Conservation (phyloP, 2,888 invertebrate species). For the Chrysodeixis includens region DNA sequence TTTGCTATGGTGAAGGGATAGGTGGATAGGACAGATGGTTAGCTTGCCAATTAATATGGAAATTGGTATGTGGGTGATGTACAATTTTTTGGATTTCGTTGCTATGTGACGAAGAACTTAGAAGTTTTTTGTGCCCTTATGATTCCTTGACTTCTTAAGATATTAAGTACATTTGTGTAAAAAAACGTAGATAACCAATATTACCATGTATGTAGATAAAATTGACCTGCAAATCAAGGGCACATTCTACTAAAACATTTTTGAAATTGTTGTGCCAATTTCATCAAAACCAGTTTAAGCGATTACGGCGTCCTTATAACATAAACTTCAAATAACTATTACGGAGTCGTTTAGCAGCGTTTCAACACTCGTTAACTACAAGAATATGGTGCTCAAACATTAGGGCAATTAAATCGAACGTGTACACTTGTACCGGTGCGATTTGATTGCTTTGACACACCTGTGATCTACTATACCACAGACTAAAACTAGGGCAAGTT, state of each 20-base stretch:
- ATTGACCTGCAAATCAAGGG: too few species aligned
- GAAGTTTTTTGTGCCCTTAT: too few species aligned
- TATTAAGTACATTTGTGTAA: too few species aligned
- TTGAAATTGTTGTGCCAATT: background rate
- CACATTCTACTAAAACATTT: background rate
- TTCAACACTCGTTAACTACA: background rate
- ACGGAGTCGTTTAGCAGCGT: background rate
- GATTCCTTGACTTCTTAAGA: too few species aligned
- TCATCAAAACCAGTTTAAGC: background rate
- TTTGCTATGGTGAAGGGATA: conserved; percentile 24
- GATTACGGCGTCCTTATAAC: background rate
- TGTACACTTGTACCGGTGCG: background rate
- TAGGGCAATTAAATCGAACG: background rate
- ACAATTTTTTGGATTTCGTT: too few species aligned
- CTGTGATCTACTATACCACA: background rate
- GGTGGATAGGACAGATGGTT: conserved; percentile 32
- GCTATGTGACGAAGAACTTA: too few species aligned
- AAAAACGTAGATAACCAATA: too few species aligned
- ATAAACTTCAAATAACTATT: background rate
- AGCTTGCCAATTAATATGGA: conserved; percentile 7
- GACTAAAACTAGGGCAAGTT: background rate
- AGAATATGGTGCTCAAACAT: background rate
- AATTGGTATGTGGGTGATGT: too few species aligned
- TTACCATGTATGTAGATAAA: too few species aligned
- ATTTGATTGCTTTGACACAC: background rate